Conservation (phyloP, 1,140 invertebrate genomes). For the Mamestra configurata region DNA sequence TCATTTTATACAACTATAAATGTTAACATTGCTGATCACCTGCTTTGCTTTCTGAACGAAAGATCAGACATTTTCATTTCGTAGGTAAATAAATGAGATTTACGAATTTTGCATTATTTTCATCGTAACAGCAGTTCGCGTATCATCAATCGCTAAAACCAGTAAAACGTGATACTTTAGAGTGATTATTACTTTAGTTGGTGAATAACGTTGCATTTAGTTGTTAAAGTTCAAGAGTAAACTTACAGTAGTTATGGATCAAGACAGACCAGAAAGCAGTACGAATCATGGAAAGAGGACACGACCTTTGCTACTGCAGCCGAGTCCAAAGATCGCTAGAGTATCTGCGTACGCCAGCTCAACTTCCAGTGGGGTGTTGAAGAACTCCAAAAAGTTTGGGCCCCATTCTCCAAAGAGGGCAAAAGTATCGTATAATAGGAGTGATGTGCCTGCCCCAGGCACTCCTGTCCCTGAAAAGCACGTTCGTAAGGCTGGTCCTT, state of each 20-base stretch:
- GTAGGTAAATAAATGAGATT: conserved; percentile 62
- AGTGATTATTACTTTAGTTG: not conserved
- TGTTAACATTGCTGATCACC: not conserved
- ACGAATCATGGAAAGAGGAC: conserved; percentile 81
- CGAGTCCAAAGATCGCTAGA: conserved; percentile 79
- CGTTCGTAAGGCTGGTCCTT: conserved; percentile 90
- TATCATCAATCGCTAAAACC: not conserved
- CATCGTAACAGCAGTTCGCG: conserved; percentile 4
- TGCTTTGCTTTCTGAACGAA: conserved; percentile 21
- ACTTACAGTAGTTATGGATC: conserved; percentile 74
- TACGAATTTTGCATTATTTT: conserved; percentile 26
- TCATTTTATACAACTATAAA: not conserved
- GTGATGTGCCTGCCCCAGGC: conserved; percentile 78
- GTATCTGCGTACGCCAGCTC: conserved; percentile 73
- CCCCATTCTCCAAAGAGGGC: conserved; percentile 68
- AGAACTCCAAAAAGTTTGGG: conserved; percentile 72
- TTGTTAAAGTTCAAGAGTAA: conserved; percentile 15
- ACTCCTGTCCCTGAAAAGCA: conserved; percentile 83
- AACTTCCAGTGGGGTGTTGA: conserved; percentile 70
- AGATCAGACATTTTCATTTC: conserved; percentile 62
- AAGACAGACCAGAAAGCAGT: conserved; percentile 77
- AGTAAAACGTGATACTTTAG: not conserved
- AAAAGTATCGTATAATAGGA: conserved; percentile 73
- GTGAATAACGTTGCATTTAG: not conserved
- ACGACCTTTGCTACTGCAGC: conserved; percentile 82